A percentile compares a stretch with the other conserved stretches of the same genome.
phyloP scores from a whole-genome alignment of 2,113 vertebrate genomes.

The Cacatua alba region DNA sequence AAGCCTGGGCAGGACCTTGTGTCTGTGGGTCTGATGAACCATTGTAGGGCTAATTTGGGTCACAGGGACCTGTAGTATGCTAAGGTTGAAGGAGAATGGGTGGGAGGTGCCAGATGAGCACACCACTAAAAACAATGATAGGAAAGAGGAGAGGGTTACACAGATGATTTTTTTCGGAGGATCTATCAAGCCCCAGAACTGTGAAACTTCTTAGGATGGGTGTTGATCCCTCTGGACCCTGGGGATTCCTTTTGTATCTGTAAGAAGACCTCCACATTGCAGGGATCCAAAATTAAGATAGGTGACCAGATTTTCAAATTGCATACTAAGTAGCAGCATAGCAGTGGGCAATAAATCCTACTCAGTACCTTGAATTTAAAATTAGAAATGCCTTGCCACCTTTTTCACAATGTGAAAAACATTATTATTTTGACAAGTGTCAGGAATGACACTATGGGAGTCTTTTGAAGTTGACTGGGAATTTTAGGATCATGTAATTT shows the following conservation, averaged over 20 bases:
- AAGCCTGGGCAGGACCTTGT: background rate
- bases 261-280: background rate
- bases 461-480: background rate
- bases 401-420: background rate
- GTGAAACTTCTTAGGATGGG: background rate
- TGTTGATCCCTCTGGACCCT: background rate
- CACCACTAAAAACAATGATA: background rate
- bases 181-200: background rate
- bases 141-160: background rate
- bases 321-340: background rate
- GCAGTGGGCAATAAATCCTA: background rate
- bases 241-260: background rate
- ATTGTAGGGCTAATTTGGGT: background rate
- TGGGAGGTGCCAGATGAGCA: background rate
- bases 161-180: background rate
- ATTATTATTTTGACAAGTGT: background rate
- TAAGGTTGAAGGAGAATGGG: background rate
- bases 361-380: background rate
- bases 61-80: fast-evolving
- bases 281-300: background rate
- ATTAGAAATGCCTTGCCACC: background rate
- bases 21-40: background rate
- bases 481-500: background rate
- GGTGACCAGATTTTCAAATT: background rate
- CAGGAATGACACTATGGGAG: background rate